Base-by-base conservation (phyloP, 2,888 invertebrate genomes). In the Cataglyphis rosenhaueri region DNA sequence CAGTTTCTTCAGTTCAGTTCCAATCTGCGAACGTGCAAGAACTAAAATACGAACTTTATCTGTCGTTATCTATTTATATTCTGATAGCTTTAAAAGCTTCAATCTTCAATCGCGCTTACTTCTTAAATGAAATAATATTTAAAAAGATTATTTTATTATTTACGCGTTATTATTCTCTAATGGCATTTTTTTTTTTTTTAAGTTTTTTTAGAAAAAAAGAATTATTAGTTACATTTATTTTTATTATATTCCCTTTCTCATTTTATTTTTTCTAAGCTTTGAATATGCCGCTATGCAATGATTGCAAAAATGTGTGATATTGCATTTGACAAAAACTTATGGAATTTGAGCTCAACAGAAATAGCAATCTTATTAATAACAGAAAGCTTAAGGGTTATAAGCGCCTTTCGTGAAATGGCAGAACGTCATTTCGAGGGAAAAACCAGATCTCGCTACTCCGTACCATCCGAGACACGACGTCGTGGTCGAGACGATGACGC, bases 381-480 rank as follows among this genome's bases (percentile, higher is more conserved):
- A 10, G 41, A 66, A 32, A 25, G 55, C 2, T 41, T 55, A 64
- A 68, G 32, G 12, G 35, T 44, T 57, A 32, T 4, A 44, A 59
- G 57, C 59, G 21, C 6, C 32, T 59, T 6, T 59, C 15, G 21
- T 18, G 41, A 78, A 41, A 57, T n/a, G 55, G n/a, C 25, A 66
- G 8, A 6, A 57, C 18, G 15, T 61, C 32, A 6, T 48, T 44
- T 70, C 35, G 32, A 18, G 41, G 8, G 0, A 38, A 52, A 41
- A 73, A 74, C 57, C 62, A 64, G 81, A 55, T 62, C 15, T 70
- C 59, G 41, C 44, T 59, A 44, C 61, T 79, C 35, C 71, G 48
- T 75, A 61, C 55, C 78, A 79, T 84, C 59, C 70, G 48, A 55
- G 52, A 62, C 57, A 61, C 18, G 66, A 32, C n/a, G 38, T 25